A percentile compares a stretch with the other conserved stretches of the same genome.
Conservation (phyloP, 2,888 invertebrate genomes). For the Pseudolycoriella hygida region DNA sequence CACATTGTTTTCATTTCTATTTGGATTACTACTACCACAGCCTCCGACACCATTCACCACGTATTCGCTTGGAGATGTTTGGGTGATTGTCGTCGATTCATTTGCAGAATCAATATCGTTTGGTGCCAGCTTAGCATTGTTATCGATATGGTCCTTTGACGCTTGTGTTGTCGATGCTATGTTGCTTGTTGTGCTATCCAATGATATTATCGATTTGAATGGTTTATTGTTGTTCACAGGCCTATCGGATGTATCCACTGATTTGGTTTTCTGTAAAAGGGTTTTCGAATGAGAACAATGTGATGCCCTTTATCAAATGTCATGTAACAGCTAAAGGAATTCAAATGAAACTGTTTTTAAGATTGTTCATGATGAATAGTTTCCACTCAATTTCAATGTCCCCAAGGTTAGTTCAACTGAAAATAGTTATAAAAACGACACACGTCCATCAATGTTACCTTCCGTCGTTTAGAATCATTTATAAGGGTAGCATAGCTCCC, state of each 20-base stretch:
- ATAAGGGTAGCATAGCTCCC: no score
- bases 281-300: no score
- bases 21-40: not conserved
- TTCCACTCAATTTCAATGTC: no score
- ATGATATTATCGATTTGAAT: conserved; percentile 23
- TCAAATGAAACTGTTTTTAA: no score
- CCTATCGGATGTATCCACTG: not conserved
- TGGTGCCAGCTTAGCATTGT: conserved; percentile 3
- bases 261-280: not conserved
- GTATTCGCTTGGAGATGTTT: not conserved
- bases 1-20: not conserved
- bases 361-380: no score
- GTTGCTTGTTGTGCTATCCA: conserved; percentile 17
- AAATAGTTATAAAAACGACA: no score
- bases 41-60: not conserved
- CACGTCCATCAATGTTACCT: no score
- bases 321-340: no score
- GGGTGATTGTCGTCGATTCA: not conserved
- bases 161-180: conserved; percentile 6
- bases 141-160: not conserved
- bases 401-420: no score
- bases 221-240: conserved; percentile 21
- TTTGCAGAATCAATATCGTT: conserved; percentile 1
- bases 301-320: no score
- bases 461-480: no score